phyloP scores from a whole-genome alignment of 2,888 invertebrate genomes.

The Tolmerus cingulatus region DNA sequence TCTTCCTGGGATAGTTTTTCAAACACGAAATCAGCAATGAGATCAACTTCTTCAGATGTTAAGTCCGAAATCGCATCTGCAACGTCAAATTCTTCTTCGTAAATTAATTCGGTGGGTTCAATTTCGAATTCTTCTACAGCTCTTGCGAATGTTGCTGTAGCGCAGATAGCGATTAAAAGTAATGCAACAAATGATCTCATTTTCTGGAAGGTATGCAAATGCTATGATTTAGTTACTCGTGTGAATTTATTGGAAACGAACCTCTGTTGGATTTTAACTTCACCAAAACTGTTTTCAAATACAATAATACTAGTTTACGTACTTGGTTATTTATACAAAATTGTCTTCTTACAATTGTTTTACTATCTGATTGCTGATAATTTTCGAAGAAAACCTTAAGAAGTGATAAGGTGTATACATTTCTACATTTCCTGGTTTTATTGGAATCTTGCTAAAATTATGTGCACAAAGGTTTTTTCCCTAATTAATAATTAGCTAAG shows the following conservation, averaged over 20 bases:
- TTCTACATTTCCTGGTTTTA: not conserved
- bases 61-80: not conserved
- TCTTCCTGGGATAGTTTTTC: not conserved
- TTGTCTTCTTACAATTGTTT: not conserved
- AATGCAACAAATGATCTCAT: not conserved
- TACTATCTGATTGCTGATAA: not conserved
- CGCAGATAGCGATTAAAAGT: not conserved
- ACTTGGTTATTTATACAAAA: not conserved
- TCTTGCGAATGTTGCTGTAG: not conserved
- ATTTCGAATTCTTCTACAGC: not conserved
- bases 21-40: not conserved
- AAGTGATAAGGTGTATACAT: not conserved
- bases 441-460: not conserved
- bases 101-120: not conserved
- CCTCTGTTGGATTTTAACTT: not conserved
- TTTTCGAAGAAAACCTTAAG: not conserved
- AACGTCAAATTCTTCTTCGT: not conserved
- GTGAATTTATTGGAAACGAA: not conserved
- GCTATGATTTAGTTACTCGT: not conserved
- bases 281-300: not conserved
- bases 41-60: not conserved
- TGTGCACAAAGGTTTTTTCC: not conserved
- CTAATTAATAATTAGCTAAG: not conserved
- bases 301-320: not conserved
- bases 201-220: not conserved